Evolutionary conservation across 2,888 invertebrate species (phyloP).

Genomic region (Tetrapedia diversipes): DNA sequence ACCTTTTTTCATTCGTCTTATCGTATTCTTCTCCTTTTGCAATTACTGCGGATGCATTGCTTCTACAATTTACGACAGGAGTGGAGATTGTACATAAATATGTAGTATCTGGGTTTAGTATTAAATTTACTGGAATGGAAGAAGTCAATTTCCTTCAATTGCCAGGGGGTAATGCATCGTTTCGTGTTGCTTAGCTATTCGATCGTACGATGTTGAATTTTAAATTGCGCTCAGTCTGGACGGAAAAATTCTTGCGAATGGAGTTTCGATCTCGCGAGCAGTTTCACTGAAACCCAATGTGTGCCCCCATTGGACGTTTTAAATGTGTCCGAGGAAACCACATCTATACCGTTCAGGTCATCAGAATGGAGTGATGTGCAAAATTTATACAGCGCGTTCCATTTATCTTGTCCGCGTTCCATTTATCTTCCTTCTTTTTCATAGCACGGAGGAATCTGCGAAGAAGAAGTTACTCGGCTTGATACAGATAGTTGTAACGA

Average conservation of each 20-base stretch:
- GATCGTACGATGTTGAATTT: slow-evolving; percentile 16
- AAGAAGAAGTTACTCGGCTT: too few relatives aligned
- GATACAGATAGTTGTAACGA: too few relatives aligned
- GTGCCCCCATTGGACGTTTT: not conserved
- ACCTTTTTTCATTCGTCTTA: not conserved
- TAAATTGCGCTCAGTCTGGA: not conserved
- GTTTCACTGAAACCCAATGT: not conserved
- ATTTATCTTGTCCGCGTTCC: not conserved
- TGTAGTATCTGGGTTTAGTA: too few relatives aligned
- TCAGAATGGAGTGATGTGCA: not conserved
- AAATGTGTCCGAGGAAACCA: not conserved
- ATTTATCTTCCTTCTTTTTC: not conserved
- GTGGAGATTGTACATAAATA: not conserved
- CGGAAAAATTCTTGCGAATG: not conserved
- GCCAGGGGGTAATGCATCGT: slow-evolving; percentile 9
- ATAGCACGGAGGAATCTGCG: too few relatives aligned
- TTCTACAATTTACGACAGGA: not conserved
- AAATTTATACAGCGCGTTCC: not conserved
- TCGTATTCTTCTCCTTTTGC: not conserved
- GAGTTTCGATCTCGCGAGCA: not conserved
- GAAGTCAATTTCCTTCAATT: slow-evolving; percentile 11
- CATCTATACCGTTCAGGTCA: not conserved
- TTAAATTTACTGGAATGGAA: not conserved
- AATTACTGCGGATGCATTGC: not conserved
- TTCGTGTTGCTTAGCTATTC: not conserved